Conservation (phyloP, 2,797 vertebrate species). For the Carcharodon carcharias region DNA sequence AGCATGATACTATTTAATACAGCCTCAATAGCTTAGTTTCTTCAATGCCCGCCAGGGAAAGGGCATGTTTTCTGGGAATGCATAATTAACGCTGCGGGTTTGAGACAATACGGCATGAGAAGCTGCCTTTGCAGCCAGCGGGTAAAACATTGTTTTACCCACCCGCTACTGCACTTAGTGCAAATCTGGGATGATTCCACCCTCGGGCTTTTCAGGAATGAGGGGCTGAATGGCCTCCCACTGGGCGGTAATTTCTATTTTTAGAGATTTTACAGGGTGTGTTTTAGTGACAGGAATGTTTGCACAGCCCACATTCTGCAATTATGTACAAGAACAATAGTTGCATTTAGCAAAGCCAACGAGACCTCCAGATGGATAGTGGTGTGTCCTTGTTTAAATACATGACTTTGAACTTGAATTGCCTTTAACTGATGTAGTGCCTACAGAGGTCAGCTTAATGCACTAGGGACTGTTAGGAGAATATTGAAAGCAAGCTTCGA, state of each 20-base stretch:
- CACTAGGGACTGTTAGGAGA: background rate
- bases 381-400: background rate
- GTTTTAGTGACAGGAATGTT: background rate
- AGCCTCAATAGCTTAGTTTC: background rate
- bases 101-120: too few species aligned
- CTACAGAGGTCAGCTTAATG: background rate
- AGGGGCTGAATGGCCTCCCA: background rate
- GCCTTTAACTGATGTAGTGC: background rate
- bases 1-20: background rate
- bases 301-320: background rate
- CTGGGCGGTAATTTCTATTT: background rate
- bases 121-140: too few species aligned
- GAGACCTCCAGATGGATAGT: conserved; percentile 20
- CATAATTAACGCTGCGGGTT: too few species aligned
- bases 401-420: background rate
- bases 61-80: too few species aligned
- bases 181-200: too few species aligned
- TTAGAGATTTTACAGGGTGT: background rate
- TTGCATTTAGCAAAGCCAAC: background rate
- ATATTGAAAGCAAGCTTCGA: background rate
- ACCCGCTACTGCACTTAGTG: too few species aligned
- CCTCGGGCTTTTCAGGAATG: background rate
- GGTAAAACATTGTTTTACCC: too few species aligned
- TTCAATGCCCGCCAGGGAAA: background rate
- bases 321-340: background rate